A percentile compares a stretch with the other conserved stretches of the same genome.
Evolutionary conservation across 64 coral and sea anemone species (phyloP).

Genomic region (Astreopora myriophthalma): DNA sequence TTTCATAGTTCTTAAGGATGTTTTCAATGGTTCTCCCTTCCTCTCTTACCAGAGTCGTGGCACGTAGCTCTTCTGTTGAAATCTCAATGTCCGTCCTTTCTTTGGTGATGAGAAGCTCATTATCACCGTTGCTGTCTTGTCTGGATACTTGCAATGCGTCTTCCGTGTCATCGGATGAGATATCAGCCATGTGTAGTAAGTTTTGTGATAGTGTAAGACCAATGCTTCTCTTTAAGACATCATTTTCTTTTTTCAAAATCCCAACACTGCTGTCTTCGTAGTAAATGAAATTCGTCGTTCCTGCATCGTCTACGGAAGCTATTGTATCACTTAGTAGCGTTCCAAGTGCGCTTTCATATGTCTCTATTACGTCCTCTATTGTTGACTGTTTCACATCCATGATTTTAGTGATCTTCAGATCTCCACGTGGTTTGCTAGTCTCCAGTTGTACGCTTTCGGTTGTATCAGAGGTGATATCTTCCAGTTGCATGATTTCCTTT

Average conservation of each 20-base stretch:
- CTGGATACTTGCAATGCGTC: neutral
- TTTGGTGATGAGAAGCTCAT: neutral
- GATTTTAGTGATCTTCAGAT: constrained; percentile 28
- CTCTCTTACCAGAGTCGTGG: neutral
- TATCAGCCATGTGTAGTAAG: neutral
- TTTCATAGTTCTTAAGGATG: constrained; percentile 9
- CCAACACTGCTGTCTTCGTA: neutral
- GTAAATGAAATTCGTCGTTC: neutral
- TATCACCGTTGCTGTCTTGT: neutral
- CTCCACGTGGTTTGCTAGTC: neutral
- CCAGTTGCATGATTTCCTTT: neutral
- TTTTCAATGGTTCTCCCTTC: constrained; percentile 40
- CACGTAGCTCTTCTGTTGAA: neutral
- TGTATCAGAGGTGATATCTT: neutral
- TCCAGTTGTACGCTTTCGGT: neutral
- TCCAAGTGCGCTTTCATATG: constrained; percentile 53
- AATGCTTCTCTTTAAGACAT: neutral
- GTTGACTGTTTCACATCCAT: constrained; percentile 43
- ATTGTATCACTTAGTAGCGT: neutral
- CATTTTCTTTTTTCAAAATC: neutral
- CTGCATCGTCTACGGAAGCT: neutral
- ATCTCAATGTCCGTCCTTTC: neutral
- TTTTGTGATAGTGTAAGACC: neutral
- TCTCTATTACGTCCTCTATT: constrained; percentile 42
- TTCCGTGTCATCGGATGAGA: neutral